Base-by-base conservation (phyloP, 2,888 invertebrate species). In the Drosophila acutilabella region DNA sequence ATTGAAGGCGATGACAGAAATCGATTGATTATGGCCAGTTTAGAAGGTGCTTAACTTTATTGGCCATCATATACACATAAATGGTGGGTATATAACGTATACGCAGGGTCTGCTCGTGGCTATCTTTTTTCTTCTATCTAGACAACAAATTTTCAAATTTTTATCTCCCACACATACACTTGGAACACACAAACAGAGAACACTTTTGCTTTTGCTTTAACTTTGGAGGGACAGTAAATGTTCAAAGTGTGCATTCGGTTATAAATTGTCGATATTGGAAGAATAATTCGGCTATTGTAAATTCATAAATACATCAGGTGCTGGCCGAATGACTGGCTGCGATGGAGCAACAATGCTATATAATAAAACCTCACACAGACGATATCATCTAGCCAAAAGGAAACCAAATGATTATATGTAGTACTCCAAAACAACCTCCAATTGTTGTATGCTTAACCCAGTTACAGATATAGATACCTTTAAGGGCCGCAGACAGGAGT, bases 291-390 rank as follows among this genome's bases (percentile, higher is more conserved):
- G 71, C 69, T 48, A 69, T 80, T 82, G 81, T 89, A 89, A 89
- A 89, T 89, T 65, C 80, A 90, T 88, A 89, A 89, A 90, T 76
- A 74, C 88, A 88, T 88, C 87, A 83, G 78, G 88, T 88, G 81
- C 81, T 54, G 54, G 44, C 44, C 44, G 42, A 44, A 30, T 30
- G 30, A 30, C 30, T 30, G 8, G 30, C 30, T 30, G 30, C 57
- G 57, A 57, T 72, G 72, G 72, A 67, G 67, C 77, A 74, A 77
- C 73, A 71, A 65, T 48, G 62, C 64, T 57, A 58, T 47, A 41
- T 30, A 50, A 62, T 58, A 59, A 64, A 71, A 64, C 58, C 30
- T 41, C 30, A 42, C 47, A 47, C 30, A 61, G 50, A 58, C 48
- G 38, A 64, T 64, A 64, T 64, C 64, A 58, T 47, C 45, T 36